These are phyloP conservation scores for Drosophila demipolita DNA, from an alignment of 2,888 invertebrate genomes.

Conservation along the genomic window DNA sequence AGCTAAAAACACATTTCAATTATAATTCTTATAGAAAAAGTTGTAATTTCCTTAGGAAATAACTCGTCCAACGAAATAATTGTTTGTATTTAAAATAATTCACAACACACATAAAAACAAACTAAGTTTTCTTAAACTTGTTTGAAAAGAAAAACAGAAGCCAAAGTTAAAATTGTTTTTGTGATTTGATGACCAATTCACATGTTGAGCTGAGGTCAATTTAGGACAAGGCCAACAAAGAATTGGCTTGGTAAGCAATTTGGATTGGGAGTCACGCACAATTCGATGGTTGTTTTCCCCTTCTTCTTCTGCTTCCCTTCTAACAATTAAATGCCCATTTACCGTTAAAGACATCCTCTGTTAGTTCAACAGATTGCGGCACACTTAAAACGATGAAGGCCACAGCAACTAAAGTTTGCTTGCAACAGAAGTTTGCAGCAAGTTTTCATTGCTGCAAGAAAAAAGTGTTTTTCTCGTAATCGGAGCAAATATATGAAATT, in stretches of 20 bases:
- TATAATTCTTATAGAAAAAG: background rate
- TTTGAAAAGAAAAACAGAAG: slow-evolving; percentile 11
- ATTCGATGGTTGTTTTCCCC: background rate
- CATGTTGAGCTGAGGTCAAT: slow-evolving; percentile 4
- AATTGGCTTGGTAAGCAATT: slow-evolving; percentile 2
- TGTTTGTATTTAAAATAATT: background rate
- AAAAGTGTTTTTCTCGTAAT: background rate
- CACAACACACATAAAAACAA: background rate
- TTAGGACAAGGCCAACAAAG: slow-evolving; percentile 13
- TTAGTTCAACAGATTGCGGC: slow-evolving; percentile 13
- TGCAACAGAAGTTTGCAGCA: slow-evolving; percentile 38
- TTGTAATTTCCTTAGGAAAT: background rate
- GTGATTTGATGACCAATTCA: slow-evolving; percentile 11
- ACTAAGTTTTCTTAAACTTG: background rate
- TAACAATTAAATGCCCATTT: slow-evolving; percentile 34
- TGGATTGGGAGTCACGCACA: slow-evolving; percentile 22
- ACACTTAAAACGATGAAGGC: background rate
- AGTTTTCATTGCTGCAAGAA: slow-evolving; percentile 37
- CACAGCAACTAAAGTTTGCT: slow-evolving; percentile 16
- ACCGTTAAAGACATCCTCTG: slow-evolving; percentile 29
- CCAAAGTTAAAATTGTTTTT: slow-evolving; percentile 11
- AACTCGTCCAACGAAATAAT: background rate
- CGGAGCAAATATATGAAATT: background rate
- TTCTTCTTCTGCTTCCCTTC: background rate
- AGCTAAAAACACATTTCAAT: background rate